Percentiles rank a stretch among this genome's conserved stretches.
These are phyloP conservation scores for Enteromius argenteus DNA, from an alignment of 2,797 vertebrate species.

Conservation along the genomic window DNA sequence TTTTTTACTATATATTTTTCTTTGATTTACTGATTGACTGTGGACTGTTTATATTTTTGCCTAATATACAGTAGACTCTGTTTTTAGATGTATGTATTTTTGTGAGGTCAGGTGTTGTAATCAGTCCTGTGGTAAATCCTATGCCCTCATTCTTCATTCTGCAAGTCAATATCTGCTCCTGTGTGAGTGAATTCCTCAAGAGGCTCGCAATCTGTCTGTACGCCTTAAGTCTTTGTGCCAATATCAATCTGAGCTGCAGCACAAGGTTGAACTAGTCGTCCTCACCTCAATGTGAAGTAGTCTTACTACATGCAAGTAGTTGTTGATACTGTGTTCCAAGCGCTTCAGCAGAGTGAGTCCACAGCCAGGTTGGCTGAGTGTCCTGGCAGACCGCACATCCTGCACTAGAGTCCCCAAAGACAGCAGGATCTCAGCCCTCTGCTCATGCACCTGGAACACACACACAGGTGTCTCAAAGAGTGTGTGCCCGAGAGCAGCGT, in stretches of 20 bases:
- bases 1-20: neutral
- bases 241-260: constrained; percentile 1
- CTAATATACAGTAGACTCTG: neutral
- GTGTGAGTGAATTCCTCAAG: neutral
- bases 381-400: constrained; percentile 64
- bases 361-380: constrained; percentile 64
- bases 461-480: constrained; percentile 38
- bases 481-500: neutral
- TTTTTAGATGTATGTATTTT: neutral
- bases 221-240: neutral
- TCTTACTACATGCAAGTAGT: constrained; percentile 75
- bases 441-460: constrained; percentile 70
- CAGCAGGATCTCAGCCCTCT: constrained; percentile 71
- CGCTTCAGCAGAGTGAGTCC: constrained; percentile 65
- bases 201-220: neutral
- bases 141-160: neutral
- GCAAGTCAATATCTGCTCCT: neutral
- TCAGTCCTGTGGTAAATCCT: neutral
- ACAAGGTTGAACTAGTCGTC: neutral
- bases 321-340: constrained; percentile 73
- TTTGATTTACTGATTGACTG: neutral
- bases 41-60: neutral
- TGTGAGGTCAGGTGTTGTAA: neutral
- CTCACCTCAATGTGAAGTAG: constrained; percentile 72
- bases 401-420: constrained; percentile 71